Evolutionary conservation across 2,888 invertebrate genomes (phyloP).

Genomic region (Geophilus truncorum): DNA sequence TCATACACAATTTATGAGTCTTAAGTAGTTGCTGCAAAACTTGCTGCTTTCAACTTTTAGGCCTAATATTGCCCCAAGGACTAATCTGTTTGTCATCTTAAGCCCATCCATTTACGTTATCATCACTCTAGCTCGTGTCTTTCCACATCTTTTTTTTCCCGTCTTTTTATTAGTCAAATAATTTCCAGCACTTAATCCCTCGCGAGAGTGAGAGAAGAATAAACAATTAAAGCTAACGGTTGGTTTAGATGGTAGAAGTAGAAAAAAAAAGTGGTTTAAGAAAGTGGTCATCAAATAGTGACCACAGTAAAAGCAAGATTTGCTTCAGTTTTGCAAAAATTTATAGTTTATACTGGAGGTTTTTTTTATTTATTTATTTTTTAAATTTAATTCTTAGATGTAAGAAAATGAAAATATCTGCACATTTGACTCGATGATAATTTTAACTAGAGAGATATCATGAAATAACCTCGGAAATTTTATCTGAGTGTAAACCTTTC

Average conservation of each 20-base stretch:
- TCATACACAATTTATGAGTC: conserved; percentile 24
- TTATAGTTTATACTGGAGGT: too few species aligned
- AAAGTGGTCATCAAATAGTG: neutral
- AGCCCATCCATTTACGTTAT: conserved; percentile 21
- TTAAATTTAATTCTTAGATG: too few species aligned
- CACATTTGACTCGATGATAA: too few species aligned
- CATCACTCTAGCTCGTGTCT: conserved; percentile 4
- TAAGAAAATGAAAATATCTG: too few species aligned
- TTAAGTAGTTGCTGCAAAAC: conserved; percentile 3
- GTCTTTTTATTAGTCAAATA: neutral
- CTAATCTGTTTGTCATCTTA: conserved; percentile 27
- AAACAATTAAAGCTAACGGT: neutral
- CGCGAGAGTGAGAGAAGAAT: neutral
- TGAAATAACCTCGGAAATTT: too few species aligned
- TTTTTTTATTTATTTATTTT: too few species aligned
- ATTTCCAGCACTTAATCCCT: neutral
- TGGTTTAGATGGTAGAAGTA: neutral
- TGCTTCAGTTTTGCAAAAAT: too few species aligned
- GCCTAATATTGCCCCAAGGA: conserved; percentile 12
- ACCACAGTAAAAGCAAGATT: too few species aligned
- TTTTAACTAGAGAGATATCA: too few species aligned
- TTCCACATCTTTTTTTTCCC: neutral
- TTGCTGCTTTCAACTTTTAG: conserved; percentile 1
- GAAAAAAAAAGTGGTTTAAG: neutral
- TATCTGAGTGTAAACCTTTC: too few species aligned